These are phyloP conservation scores for Parapsyche elsis DNA, from an alignment of 1,140 invertebrate species.

Conservation along the genomic window DNA sequence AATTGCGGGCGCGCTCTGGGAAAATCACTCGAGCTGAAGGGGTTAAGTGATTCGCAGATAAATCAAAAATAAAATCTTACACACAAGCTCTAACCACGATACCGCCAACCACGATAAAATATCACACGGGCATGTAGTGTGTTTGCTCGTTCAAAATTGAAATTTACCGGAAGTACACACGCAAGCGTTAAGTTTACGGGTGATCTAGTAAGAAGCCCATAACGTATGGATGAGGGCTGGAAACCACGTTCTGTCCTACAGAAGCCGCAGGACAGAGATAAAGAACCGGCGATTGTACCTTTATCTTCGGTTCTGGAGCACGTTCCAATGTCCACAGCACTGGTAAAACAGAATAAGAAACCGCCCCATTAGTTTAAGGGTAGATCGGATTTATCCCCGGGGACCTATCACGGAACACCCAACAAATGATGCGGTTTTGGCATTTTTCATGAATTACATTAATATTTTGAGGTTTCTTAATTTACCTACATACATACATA, in stretches of 20 bases:
- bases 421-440: conserved; percentile 12
- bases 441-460: neutral
- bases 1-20: neutral
- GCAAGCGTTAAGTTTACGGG: no score
- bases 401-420: conserved; percentile 18
- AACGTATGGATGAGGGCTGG: conserved; percentile 9
- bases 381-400: conserved; percentile 41
- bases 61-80: neutral
- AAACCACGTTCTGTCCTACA: neutral
- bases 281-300: neutral
- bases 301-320: neutral
- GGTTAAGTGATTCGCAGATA: conserved; percentile 5
- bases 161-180: no score
- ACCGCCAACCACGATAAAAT: neutral
- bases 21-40: neutral
- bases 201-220: neutral
- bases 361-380: conserved; percentile 52
- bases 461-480: conserved; percentile 13
- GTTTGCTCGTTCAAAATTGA: neutral
- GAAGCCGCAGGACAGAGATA: neutral
- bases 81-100: neutral
- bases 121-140: neutral
- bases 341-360: conserved; percentile 29
- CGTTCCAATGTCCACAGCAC: conserved; percentile 1
- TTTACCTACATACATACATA: no score